Percentiles rank a stretch among this genome's conserved stretches.
phyloP scores from a whole-genome alignment of 2,888 invertebrate species.

The Capitulum mitella region DNA sequence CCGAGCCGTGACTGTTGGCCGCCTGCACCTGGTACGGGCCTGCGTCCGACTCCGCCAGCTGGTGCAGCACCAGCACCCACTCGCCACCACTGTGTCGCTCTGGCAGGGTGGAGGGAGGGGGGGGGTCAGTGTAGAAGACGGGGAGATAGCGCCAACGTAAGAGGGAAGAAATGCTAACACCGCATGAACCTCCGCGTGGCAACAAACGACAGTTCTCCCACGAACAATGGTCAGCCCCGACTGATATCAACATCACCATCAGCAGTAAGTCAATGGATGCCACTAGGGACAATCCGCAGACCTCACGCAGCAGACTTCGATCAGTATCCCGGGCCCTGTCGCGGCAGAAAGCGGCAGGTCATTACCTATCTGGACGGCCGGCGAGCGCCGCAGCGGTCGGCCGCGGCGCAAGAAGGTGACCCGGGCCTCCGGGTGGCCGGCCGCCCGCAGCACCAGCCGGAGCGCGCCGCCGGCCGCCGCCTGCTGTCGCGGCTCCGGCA shows the following conservation, averaged over 20 bases:
- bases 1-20: neutral
- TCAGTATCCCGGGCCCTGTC: too few species aligned
- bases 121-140: neutral
- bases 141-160: neutral
- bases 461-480: neutral
- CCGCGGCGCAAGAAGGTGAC: slow-evolving; percentile 46
- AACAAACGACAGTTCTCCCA: too few species aligned
- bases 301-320: too few species aligned
- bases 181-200: too few species aligned
- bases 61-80: neutral
- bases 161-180: neutral
- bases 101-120: neutral
- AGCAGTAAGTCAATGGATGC: too few species aligned
- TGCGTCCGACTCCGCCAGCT: neutral
- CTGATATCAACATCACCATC: too few species aligned
- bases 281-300: too few species aligned
- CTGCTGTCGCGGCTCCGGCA: slow-evolving; percentile 40
- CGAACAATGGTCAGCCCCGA: too few species aligned
- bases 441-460: slow-evolving; percentile 41
- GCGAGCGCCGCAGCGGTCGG: slow-evolving; percentile 32
- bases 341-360: too few species aligned
- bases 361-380: slow-evolving; percentile 32
- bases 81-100: neutral
- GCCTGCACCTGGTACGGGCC: neutral
- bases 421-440: slow-evolving; percentile 48